Evolutionary conservation across 1,140 invertebrate species (phyloP).

Genomic region (Drosophila tsacasi): DNA sequence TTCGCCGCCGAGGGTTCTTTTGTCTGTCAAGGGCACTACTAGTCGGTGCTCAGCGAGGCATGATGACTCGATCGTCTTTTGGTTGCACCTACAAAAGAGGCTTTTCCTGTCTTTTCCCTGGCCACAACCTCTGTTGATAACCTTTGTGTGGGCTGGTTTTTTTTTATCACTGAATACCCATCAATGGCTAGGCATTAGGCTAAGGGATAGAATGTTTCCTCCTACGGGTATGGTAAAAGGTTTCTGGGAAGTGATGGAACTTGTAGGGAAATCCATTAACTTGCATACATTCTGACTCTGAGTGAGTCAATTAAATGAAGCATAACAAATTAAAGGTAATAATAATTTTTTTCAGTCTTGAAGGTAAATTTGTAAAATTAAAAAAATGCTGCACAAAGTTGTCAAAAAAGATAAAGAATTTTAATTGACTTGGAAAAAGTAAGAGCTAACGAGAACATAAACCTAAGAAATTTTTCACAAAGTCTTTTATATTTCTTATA

Average conservation of each 20-base stretch:
- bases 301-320: background rate
- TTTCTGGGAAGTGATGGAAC: background rate
- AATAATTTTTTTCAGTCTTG: too few species aligned
- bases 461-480: background rate
- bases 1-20: slow-evolving; percentile 22
- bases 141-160: slow-evolving; percentile 33
- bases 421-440: background rate
- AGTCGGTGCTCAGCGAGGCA: slow-evolving; percentile 35
- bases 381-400: too few species aligned
- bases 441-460: background rate
- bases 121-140: slow-evolving; percentile 17
- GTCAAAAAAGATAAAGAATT: too few species aligned
- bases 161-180: slow-evolving; percentile 52
- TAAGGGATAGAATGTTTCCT: slow-evolving; percentile 1
- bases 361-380: too few species aligned
- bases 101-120: slow-evolving; percentile 32
- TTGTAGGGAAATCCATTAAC: background rate
- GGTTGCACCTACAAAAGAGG: slow-evolving; percentile 40
- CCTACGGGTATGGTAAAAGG: slow-evolving; percentile 2
- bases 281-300: background rate
- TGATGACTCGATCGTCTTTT: slow-evolving; percentile 44
- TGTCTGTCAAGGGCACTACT: slow-evolving; percentile 21
- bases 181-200: slow-evolving; percentile 41
- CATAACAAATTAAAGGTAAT: too few species aligned
- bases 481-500: background rate